These are phyloP conservation scores for Labeo catla DNA, from an alignment of 2,113 vertebrate species.

Conservation along the genomic window DNA sequence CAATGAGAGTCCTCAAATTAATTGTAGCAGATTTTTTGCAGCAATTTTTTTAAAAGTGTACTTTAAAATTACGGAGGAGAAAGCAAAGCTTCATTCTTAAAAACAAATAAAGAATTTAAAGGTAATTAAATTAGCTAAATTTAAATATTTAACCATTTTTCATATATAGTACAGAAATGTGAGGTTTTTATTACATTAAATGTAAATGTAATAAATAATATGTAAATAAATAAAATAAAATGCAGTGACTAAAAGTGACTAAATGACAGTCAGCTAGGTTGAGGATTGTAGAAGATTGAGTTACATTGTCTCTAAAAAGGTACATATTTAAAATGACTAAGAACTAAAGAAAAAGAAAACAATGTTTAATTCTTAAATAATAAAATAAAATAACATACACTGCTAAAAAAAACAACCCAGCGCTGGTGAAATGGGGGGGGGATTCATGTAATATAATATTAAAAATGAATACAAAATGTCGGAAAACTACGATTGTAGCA, in stretches of 20 bases:
- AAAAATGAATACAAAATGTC: no score
- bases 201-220: no score
- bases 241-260: not conserved
- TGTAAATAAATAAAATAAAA: no score
- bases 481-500: no score
- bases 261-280: not conserved
- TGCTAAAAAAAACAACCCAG: no score
- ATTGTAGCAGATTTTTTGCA: not conserved
- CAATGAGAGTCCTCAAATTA: not conserved
- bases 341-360: not conserved
- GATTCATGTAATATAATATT: no score
- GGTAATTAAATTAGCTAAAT: not conserved
- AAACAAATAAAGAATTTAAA: not conserved
- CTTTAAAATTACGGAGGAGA: not conserved
- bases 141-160: not conserved
- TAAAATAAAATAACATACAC: not conserved
- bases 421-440: no score
- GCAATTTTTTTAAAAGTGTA: not conserved
- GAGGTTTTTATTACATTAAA: not conserved
- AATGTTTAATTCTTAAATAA: not conserved
- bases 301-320: not conserved
- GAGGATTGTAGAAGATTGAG: not conserved
- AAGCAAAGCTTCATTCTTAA: not conserved
- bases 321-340: not conserved
- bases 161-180: not conserved